Percentiles rank a stretch among this genome's conserved stretches.
Conservation (phyloP, 2,888 invertebrate genomes). For the Hedychridium roseum region DNA sequence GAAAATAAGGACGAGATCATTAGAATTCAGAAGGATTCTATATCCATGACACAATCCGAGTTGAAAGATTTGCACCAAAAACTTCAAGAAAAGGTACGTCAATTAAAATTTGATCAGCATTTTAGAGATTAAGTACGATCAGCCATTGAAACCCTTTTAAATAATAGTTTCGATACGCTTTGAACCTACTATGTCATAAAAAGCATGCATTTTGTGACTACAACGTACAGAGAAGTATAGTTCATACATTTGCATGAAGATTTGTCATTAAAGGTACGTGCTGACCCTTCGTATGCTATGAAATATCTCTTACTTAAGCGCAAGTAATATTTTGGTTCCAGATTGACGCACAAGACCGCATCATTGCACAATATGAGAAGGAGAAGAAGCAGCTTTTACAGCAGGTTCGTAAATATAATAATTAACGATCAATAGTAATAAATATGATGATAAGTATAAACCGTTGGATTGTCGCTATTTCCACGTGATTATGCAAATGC, state of each 20-base stretch:
- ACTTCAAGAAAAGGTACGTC: constrained; percentile 53
- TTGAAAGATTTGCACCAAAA: constrained; percentile 52
- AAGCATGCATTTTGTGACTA: no score
- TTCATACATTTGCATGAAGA: constrained; percentile 18
- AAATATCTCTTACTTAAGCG: constrained; percentile 1
- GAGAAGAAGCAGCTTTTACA: constrained; percentile 52
- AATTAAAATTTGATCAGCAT: no score
- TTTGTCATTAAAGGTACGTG: constrained; percentile 21
- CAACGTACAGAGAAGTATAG: neutral
- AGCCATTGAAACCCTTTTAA: no score
- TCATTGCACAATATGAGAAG: constrained; percentile 46
- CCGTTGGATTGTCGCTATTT: neutral
- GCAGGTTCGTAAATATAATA: constrained; percentile 42
- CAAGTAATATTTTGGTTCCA: constrained; percentile 27
- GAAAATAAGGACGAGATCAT: constrained; percentile 56
- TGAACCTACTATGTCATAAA: no score
- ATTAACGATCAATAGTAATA: no score
- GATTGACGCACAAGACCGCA: constrained; percentile 49
- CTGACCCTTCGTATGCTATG: constrained; percentile 9
- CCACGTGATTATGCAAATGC: neutral
- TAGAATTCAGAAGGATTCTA: constrained; percentile 56
- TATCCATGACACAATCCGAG: constrained; percentile 53
- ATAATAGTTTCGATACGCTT: no score
- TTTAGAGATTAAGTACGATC: no score
- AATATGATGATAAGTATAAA: neutral